A percentile compares a stretch with the other conserved stretches of the same genome.
phyloP scores from a whole-genome alignment of 2,797 vertebrate species.

The Sylvia borin region DNA sequence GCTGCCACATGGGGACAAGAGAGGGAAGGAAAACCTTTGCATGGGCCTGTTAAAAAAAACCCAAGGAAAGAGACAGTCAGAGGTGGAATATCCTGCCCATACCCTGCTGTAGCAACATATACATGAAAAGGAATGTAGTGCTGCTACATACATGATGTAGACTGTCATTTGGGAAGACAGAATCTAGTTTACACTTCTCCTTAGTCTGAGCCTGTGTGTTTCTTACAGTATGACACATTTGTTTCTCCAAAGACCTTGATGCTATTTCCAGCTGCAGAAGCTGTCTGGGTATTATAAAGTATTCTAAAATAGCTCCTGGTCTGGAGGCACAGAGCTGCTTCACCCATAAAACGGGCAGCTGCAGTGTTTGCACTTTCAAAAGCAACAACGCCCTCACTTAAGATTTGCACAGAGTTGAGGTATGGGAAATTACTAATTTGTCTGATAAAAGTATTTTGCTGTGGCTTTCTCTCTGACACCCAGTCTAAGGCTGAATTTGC shows the following conservation, averaged over 20 bases:
- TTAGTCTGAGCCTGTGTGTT: not conserved
- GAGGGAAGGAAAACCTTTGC: constrained; percentile 35
- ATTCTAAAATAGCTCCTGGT: constrained; percentile 6
- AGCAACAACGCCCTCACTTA: not conserved
- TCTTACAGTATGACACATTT: not conserved
- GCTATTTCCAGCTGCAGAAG: constrained; percentile 26
- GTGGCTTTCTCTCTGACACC: not conserved
- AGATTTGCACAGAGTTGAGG: not conserved
- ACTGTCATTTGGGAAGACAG: not conserved
- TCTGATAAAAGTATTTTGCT: not conserved
- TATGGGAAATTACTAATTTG: not conserved
- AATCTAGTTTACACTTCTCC: not conserved
- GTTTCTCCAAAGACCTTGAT: constrained; percentile 3
- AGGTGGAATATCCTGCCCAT: not conserved
- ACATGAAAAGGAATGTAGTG: not conserved
- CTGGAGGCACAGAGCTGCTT: not conserved
- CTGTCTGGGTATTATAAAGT: not conserved
- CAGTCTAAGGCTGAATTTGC: not conserved
- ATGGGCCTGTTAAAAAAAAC: constrained; percentile 46
- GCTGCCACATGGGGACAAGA: not conserved
- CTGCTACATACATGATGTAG: not conserved
- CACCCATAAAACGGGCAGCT: not conserved
- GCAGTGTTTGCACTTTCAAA: not conserved
- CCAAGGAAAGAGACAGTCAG: not conserved
- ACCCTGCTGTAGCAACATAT: not conserved